Base-by-base conservation (phyloP, 2,888 invertebrate species). In the Branchipolynoe longqiensis region DNA sequence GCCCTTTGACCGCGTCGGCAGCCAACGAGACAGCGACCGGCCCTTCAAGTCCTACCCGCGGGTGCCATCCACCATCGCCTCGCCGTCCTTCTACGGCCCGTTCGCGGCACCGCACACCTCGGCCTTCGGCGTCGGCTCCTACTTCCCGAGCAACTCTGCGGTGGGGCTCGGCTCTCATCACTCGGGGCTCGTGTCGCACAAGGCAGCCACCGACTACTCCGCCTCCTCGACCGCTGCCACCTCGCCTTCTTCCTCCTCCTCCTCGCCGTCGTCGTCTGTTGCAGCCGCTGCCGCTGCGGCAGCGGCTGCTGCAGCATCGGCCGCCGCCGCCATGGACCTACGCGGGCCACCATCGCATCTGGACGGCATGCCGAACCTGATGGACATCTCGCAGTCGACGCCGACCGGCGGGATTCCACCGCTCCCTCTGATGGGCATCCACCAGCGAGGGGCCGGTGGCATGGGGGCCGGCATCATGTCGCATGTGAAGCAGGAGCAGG, bases 21-120 rank as follows among this genome's bases (percentile, higher is more conserved):
- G 82, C 58, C 62, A 85, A 48, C 69, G 85, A 33, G 87, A 86
- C 31, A 6, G 85, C 18, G 89, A 89, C 28, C 41, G 89, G 25
- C 88, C 89, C 33, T 89, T 89, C 87, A 89, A 88, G 82, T 83
- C 87, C 33, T 88, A 88, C 73, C 84, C 86, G 14, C 64, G 88
- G n/a, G 64, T 85, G 18, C 84, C 86, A 1, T 6, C 58, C 78
- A 41, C 58, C 82, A n/a, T 54, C 33, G 3, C 84, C 58, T 14
- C 84, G 48, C 33, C 36, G 6, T 82, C 54, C 56, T 56, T 64
- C 82, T 87, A 36, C 78, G 38, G 81, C 84, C 31, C 40, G 8
- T 86, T 73, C 8, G 82, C 82, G 59, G 41, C 84, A 4, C 25
- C 82, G 6, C 82, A 54, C 1, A 25, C 84, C n/a, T 0, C 84